A percentile compares a stretch with the other conserved stretches of the same genome.
Evolutionary conservation across 2,888 invertebrate genomes (phyloP).

Genomic region (Pelosia muscerda): DNA sequence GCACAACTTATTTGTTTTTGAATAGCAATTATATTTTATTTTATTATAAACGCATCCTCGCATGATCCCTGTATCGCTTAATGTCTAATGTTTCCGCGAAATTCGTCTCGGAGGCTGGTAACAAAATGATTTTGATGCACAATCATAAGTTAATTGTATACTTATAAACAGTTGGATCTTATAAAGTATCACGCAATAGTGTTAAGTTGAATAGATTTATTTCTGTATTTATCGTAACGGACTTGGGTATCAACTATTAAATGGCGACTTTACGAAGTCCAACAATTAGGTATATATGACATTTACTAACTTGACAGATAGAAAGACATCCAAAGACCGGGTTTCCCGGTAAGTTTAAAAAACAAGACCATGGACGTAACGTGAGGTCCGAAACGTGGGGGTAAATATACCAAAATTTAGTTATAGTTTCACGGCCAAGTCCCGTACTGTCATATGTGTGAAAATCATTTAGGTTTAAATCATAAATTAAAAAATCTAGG

Average conservation of each 20-base stretch:
- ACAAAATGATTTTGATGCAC: conserved; percentile 62
- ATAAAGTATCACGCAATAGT: conserved; percentile 39
- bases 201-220: background rate
- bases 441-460: too few species aligned
- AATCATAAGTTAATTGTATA: conserved; percentile 65
- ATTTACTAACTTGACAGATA: too few species aligned
- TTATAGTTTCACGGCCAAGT: too few species aligned
- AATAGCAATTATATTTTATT: conserved; percentile 87
- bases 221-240: background rate
- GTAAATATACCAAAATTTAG: too few species aligned
- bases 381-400: too few species aligned
- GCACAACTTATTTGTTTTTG: conserved; percentile 84
- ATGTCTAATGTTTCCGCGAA: conserved; percentile 81
- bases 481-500: too few species aligned
- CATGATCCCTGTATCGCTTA: conserved; percentile 68
- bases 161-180: conserved; percentile 56
- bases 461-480: too few species aligned
- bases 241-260: background rate
- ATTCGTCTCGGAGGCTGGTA: conserved; percentile 68
- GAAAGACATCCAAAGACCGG: too few species aligned
- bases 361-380: too few species aligned
- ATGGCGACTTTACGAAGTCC: too few species aligned
- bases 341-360: too few species aligned
- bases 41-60: conserved; percentile 75
- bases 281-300: too few species aligned